Evolutionary conservation across 2,113 vertebrate genomes (phyloP).

Genomic region (Periophthalmodon schlosseri): DNA sequence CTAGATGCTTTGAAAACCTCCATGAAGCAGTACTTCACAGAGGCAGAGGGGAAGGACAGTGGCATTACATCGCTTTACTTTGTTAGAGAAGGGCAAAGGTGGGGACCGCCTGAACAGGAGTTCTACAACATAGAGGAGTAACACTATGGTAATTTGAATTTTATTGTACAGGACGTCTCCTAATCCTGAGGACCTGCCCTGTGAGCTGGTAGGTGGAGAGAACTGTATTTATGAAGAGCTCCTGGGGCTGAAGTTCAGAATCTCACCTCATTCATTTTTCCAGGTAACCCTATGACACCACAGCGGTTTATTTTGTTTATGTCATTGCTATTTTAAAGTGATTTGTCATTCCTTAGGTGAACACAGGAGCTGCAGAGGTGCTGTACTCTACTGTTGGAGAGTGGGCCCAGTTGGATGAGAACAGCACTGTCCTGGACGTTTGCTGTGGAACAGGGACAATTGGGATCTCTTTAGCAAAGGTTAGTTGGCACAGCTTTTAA

Average conservation of each 20-base stretch:
- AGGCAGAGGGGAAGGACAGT: constrained; percentile 83
- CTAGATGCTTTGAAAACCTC: constrained; percentile 79
- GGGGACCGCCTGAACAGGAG: background rate
- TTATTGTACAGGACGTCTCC: constrained; percentile 82
- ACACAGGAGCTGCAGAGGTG: constrained; percentile 90
- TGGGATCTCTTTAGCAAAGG: constrained; percentile 92
- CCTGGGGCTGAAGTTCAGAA: constrained; percentile 88
- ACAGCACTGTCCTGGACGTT: constrained; percentile 88
- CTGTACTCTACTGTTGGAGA: constrained; percentile 88
- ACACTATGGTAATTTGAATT: background rate
- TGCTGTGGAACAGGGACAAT: constrained; percentile 98
- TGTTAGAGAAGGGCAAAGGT: constrained; percentile 93
- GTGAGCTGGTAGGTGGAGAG: constrained; percentile 89
- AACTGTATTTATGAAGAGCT: constrained; percentile 88
- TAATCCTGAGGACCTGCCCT: constrained; percentile 85
- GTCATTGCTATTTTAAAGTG: background rate
- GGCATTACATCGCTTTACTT: constrained; percentile 91
- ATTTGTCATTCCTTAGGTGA: constrained; percentile 77
- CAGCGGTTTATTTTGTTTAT: background rate
- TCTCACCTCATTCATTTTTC: constrained; percentile 97
- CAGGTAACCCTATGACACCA: constrained; percentile 76
- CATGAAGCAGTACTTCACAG: constrained; percentile 82
- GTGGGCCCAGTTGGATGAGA: constrained; percentile 85
- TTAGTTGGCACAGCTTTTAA: constrained; percentile 9
- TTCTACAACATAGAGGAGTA: background rate